Evolutionary conservation across 2,888 invertebrate genomes (phyloP), one percentile per base, ranked within the genome.

Genomic region (Anagyrus pseudococci): DNA sequence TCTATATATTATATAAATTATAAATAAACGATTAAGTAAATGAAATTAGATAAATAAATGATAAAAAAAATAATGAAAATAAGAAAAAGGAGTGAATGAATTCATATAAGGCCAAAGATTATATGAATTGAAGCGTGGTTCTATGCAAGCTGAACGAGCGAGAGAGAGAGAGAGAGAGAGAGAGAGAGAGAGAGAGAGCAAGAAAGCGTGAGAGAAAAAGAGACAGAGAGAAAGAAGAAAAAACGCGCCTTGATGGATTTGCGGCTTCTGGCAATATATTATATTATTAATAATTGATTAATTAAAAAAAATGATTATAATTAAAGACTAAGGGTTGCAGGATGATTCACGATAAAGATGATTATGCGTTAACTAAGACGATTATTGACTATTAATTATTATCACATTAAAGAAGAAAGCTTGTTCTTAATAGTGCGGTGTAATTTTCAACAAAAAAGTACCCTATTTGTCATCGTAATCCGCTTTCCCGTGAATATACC

Each of bases 311-410:
- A 66, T 66, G 53, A 66, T 63, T 66, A 66, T 63, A 63, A 66
- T 66, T 66, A 63, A 66, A 58, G 58, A 60, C 57, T 62, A 66
- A 66, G 63, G 63, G 63, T 66, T 58, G 63, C 62, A 63, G 66
- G 63, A 66, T 66, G 60, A 66, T 66, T 66, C 63, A 63, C 46
- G 59, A 66, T 58, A 66, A 58, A 62, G 52, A 66, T 66, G 56
- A 66, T 58, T 66, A 66, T 63, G 59, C 63, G 62, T 63, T 66
- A 66, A 60, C 48, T 60, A 63, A 63, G 44, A 62, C 53, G 48
- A 66, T 66, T 66, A 66, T 66, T 66, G 57, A 63, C 60, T 66
- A 63, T 66, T 66, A 66, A 66, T 66, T 66, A 66, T 63, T 66
- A 66, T 66, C 57, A 66, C 53, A 66, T 66, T 66, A 66, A 63